Evolutionary conservation across 2,888 invertebrate genomes (phyloP).

Genomic region (Nomada ferruginata): DNA sequence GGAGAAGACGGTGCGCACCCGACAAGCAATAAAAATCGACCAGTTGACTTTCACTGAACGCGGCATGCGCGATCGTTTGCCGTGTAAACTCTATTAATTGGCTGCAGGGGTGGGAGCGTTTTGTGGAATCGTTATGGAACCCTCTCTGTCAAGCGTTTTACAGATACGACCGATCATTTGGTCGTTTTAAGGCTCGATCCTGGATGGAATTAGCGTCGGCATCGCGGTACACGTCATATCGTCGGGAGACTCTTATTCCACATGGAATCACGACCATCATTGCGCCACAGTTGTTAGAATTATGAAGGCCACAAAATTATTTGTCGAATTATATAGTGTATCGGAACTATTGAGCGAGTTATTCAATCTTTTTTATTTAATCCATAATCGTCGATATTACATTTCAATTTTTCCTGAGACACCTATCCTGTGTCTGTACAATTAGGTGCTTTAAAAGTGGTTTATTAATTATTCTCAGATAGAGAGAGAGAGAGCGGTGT

Average conservation of each 20-base stretch:
- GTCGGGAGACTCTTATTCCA: background rate
- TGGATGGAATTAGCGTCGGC: slow-evolving; percentile 24
- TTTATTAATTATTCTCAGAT: background rate
- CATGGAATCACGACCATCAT: background rate
- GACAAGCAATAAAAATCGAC: slow-evolving; percentile 56
- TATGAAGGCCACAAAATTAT: no score
- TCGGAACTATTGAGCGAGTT: background rate
- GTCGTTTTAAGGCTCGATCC: slow-evolving; percentile 28
- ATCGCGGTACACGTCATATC: slow-evolving; percentile 5
- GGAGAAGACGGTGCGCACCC: slow-evolving; percentile 23
- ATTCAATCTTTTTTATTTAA: background rate
- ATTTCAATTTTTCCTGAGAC: background rate
- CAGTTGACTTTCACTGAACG: slow-evolving; percentile 54
- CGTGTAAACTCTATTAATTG: slow-evolving; percentile 69
- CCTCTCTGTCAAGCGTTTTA: slow-evolving; percentile 41
- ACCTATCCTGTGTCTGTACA: background rate
- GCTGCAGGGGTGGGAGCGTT: slow-evolving; percentile 46
- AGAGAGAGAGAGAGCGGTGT: no score
- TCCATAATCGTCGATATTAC: background rate
- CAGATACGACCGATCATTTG: slow-evolving; percentile 31
- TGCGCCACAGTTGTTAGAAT: no score
- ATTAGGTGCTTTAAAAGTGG: background rate
- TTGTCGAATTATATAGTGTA: no score
- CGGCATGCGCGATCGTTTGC: slow-evolving; percentile 63
- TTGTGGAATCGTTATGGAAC: slow-evolving; percentile 31